Conservation (phyloP, 2,797 vertebrate genomes). For the Dendrocincla fuliginosa region DNA sequence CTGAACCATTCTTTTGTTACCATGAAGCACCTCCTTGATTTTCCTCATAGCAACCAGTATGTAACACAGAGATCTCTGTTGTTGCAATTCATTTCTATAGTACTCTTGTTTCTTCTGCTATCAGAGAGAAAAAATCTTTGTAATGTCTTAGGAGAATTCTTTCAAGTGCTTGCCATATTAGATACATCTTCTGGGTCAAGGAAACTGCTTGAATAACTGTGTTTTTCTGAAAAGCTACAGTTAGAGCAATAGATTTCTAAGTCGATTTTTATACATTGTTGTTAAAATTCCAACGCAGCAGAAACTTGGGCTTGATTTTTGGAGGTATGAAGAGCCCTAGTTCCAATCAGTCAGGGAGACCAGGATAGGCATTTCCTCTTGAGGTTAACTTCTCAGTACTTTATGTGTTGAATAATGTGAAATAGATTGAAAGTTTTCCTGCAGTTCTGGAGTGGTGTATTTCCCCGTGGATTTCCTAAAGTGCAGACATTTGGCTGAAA, state of each 20-base stretch:
- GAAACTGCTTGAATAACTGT: not conserved
- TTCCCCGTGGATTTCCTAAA: not conserved
- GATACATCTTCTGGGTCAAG: not conserved
- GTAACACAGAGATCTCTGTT: slow-evolving; percentile 47
- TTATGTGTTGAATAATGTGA: not conserved
- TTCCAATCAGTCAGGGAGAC: not conserved
- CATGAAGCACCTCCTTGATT: slow-evolving; percentile 98
- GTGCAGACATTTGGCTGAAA: not conserved
- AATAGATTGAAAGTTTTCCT: not conserved
- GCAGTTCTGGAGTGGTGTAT: not conserved
- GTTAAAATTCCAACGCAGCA: not conserved
- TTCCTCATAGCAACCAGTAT: slow-evolving; percentile 98
- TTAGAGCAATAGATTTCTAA: not conserved
- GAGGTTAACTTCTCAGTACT: not conserved
- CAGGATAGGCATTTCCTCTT: not conserved
- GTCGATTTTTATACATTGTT: not conserved
- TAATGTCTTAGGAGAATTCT: not conserved
- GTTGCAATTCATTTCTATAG: not conserved
- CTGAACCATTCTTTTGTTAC: slow-evolving; percentile 95
- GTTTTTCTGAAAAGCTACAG: not conserved
- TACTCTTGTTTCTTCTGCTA: not conserved
- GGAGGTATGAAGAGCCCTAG: not conserved
- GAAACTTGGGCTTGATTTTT: not conserved
- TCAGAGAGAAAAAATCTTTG: not conserved
- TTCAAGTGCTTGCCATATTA: not conserved